Conservation (phyloP, 2,797 vertebrate species). For the Melanotaenia boesemani region DNA sequence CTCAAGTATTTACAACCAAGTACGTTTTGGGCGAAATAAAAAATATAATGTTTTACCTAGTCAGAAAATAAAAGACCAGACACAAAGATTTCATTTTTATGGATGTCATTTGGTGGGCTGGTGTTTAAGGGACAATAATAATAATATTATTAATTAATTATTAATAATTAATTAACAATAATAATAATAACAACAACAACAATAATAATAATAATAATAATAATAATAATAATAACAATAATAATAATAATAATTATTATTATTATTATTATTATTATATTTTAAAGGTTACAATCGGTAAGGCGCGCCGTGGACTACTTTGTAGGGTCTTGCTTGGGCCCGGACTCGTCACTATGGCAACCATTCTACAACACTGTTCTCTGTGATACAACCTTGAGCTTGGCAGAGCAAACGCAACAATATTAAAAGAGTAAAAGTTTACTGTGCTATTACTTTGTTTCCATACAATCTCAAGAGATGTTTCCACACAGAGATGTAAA, state of each 20-base stretch:
- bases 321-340: constrained; percentile 23
- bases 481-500: constrained; percentile 34
- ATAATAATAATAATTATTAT: neutral
- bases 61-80: no score
- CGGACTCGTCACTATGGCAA: constrained; percentile 61
- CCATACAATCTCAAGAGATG: constrained; percentile 34
- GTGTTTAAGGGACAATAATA: no score
- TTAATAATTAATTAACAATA: no score
- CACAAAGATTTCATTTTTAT: no score
- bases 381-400: neutral
- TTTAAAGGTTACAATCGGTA: constrained; percentile 26
- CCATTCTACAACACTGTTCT: constrained; percentile 1
- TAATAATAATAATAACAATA: no score
- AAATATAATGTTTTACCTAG: no score
- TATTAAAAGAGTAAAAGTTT: neutral
- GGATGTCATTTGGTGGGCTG: no score
- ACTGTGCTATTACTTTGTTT: neutral
- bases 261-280: no score
- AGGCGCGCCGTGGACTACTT: constrained; percentile 55
- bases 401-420: neutral
- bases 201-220: neutral
- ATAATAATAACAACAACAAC: no score
- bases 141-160: no score
- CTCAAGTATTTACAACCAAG: neutral
- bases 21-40: neutral